Percentiles rank a stretch among this genome's conserved stretches.
Evolutionary conservation across 2,888 invertebrate species (phyloP).

Genomic region (Pseudanteris insignis): DNA sequence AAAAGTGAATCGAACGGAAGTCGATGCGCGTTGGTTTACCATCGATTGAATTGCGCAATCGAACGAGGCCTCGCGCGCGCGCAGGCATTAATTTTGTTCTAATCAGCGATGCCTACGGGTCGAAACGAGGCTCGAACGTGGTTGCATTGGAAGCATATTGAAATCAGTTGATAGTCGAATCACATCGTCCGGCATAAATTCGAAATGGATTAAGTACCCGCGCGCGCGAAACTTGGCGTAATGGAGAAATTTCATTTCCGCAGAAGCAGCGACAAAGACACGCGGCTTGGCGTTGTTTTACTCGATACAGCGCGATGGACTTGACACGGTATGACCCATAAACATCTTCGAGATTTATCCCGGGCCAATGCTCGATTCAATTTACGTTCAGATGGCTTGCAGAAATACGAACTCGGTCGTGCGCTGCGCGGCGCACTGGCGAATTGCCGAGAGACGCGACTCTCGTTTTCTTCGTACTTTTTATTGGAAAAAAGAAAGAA

Average conservation of each 20-base stretch:
- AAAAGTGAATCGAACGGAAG: no score
- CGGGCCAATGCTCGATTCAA: slow-evolving; percentile 56
- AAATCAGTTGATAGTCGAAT: no score
- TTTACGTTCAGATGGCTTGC: slow-evolving; percentile 57
- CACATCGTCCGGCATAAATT: no score
- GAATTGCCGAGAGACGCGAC: slow-evolving; percentile 50
- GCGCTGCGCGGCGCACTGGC: slow-evolving; percentile 49
- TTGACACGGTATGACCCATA: slow-evolving; percentile 51
- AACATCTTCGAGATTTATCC: slow-evolving; percentile 57
- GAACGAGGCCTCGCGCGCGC: no score
- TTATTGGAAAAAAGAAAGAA: slow-evolving; percentile 40
- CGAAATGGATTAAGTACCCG: no score
- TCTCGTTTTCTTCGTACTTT: slow-evolving; percentile 47
- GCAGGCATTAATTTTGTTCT: no score
- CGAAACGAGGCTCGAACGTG: no score
- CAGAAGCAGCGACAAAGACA: slow-evolving; percentile 3
- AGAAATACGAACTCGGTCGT: slow-evolving; percentile 47
- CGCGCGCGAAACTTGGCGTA: slow-evolving; percentile 5
- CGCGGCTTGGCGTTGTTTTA: slow-evolving; percentile 26
- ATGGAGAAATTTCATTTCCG: slow-evolving; percentile 19
- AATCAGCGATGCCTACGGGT: no score
- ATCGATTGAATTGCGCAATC: no score
- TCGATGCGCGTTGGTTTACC: no score
- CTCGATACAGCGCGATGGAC: slow-evolving; percentile 9
- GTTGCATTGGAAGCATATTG: no score